Base-by-base conservation (phyloP, 2,888 invertebrate genomes). In the Campoplex nolae region DNA sequence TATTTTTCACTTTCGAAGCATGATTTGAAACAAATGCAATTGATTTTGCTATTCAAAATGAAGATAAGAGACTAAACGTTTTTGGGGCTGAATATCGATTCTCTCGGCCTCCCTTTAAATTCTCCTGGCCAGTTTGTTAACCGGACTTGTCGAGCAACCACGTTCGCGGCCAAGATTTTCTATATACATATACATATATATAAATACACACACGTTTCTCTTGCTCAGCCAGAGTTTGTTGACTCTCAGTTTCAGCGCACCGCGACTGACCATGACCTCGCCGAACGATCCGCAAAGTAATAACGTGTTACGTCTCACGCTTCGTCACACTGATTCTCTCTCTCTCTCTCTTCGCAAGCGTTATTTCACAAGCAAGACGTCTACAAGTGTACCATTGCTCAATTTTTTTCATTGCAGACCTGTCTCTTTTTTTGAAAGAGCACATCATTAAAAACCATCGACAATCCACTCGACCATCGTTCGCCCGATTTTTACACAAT, bases 191-290 rank as follows among this genome's bases (percentile, higher is more conserved):
- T 42, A 42, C 9, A 42, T 42, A 42, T 42, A 56, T 45, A 42
- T 23, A 42, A 38, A 38, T 65, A 42, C 42, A 42, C 42, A 62
- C 45, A 71, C 35, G 16, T 42, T 81, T 58, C 48, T 76, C 82
- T 75, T 68, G 51, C 75, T 54, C 75, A 54, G 42, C 67, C 89
- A 91, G 93, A 94, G 94, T 94, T 94, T 94, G 93, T 94, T 94
- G 94, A 94, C 94, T 94, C 94, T 94, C 93, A 89, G 93, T 94
- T 94, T 94, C 93, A 93, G 92, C 92, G 90, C 92, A 89, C 92
- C 90, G 88, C 92, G 91, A 90, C 93, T 94, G 94, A 94, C 94
- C 94, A 93, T 94, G 94, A 94, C 94, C 94, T 94, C 93, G 90
- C 92, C 93, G 91, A 93, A 94, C 93, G 91, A 93, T 92, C 90